Evolutionary conservation across 2,888 invertebrate species (phyloP), one percentile per base, ranked within the genome.

Genomic region (Rhaphigaster nebulosa): DNA sequence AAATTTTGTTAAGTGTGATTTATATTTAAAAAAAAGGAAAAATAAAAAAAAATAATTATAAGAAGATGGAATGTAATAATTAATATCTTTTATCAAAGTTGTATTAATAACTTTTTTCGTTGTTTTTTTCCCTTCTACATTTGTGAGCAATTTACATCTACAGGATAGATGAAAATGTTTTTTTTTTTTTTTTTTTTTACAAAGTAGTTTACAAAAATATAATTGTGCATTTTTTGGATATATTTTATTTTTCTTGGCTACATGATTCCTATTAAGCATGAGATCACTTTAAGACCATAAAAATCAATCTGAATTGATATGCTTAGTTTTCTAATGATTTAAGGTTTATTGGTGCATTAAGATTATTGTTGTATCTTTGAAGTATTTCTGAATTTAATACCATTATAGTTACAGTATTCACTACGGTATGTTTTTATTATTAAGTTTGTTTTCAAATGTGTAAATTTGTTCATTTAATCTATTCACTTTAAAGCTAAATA

Each of bases 1-100:
- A 38, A 90, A 91, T 38, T 65, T 41, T 38, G n/a, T 56, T 88
- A 60, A 60, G 88, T 41, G 65, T 34, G 56, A 88, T 88, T 84
- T 84, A 8, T 84, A 84, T 45, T 84, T 13, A 54, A 87, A 87
- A 54, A 87, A 87, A 87, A 15, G 18, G 12, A 3, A 29, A 50
- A 50, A 54, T 56, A 6, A 52, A 50, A 87, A 87, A 29, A 87
- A 87, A 87, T 23, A 20, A 52, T 38, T 38, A 87, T 50, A 87
- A 87, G 38, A 54, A 52, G 56, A 87, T 34, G 56, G 38, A 87
- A 52, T 34, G 13, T 54, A 87, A 52, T 38, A 34, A 87, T 87
- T 18, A 54, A 54, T 87, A 38, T 54, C 56, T 54, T 52, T 87
- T 34, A 38, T 87, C 56, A 54, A 34, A 34, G 29, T 87, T n/a